phyloP scores from a whole-genome alignment of 1,140 invertebrate species.

The Drosophila pallidifrons region DNA sequence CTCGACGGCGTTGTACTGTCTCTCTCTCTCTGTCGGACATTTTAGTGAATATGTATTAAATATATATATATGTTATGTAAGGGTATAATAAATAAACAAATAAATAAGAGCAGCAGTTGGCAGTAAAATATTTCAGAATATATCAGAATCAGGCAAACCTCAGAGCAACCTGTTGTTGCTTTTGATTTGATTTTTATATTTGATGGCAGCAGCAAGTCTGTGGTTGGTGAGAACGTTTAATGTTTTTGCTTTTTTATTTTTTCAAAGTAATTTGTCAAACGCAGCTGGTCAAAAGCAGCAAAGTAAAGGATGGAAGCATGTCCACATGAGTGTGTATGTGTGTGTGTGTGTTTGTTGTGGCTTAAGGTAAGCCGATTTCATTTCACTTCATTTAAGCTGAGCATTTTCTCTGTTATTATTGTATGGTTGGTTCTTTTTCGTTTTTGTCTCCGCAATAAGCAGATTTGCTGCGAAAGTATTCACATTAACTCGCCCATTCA shows the following conservation, averaged over 20 bases:
- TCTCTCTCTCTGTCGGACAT: neutral
- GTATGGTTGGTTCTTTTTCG: constrained; percentile 4
- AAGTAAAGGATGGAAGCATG: neutral
- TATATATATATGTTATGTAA: neutral
- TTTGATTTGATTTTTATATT: constrained; percentile 36
- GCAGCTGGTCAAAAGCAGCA: constrained; percentile 5
- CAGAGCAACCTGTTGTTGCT: constrained; percentile 59
- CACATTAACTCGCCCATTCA: constrained; percentile 14
- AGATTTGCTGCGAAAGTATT: constrained; percentile 31
- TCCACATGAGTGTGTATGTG: neutral
- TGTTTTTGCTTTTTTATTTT: constrained; percentile 48
- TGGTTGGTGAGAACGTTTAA: neutral
- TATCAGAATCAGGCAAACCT: neutral
- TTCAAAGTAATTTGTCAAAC: constrained; percentile 49
- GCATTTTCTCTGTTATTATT: constrained; percentile 8
- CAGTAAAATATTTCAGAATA: constrained; percentile 11
- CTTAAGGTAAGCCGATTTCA: constrained; percentile 63
- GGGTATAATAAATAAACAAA: constrained; percentile 15
- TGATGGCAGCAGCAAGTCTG: constrained; percentile 1
- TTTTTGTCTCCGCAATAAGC: constrained; percentile 24
- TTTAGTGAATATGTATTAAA: neutral
- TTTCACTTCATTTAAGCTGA: constrained; percentile 63
- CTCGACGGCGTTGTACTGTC: no score
- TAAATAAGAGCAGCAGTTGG: constrained; percentile 4
- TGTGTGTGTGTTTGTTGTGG: constrained; percentile 16